phyloP scores from a whole-genome alignment of 2,113 vertebrate species.

The Pelusios castaneus region DNA sequence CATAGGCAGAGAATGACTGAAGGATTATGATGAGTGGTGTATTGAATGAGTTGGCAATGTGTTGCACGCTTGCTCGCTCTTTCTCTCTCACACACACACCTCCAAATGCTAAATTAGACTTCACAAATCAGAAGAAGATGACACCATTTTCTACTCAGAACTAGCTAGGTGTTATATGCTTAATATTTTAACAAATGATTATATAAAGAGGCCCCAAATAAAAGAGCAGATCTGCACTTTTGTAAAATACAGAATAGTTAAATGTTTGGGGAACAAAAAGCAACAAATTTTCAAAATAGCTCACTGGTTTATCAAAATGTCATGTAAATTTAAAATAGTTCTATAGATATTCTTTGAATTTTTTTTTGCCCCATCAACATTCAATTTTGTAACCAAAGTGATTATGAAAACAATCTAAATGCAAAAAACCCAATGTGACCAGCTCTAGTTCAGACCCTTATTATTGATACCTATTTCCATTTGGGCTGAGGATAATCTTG shows the following conservation, averaged over 20 bases:
- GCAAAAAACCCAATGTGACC: neutral
- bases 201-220: neutral
- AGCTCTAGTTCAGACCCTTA: neutral
- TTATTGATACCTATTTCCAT: neutral
- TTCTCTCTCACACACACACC: neutral
- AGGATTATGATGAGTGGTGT: neutral
- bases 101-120: neutral
- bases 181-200: neutral
- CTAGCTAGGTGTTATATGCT: neutral
- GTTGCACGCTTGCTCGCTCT: neutral
- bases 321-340: neutral
- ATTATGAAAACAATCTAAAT: neutral
- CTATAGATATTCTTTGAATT: neutral
- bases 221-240: neutral
- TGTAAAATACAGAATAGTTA: neutral
- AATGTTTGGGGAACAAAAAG: neutral
- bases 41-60: neutral
- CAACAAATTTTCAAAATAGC: neutral
- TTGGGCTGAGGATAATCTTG: neutral
- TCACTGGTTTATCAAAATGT: neutral
- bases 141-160: neutral
- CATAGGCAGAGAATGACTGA: neutral
- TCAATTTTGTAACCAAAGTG: neutral
- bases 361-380: neutral
- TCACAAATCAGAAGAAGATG: neutral